Base-by-base conservation (phyloP, 2,797 vertebrate genomes). In the Benthosema pterotum region DNA sequence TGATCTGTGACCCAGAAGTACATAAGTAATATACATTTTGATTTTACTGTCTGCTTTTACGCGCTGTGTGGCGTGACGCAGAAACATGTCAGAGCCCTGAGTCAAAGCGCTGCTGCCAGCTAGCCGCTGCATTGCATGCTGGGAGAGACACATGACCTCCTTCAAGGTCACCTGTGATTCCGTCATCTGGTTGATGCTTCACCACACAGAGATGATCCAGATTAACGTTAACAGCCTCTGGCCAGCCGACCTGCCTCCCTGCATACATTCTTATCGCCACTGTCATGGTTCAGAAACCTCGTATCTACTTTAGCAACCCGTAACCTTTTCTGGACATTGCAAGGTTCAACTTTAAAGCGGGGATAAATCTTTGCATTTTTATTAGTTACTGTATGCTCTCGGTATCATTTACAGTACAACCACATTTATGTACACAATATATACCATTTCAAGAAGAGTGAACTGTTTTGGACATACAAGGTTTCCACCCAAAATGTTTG, bases 141-240 rank as follows among this genome's bases (percentile, higher is more conserved):
- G 71, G n/a, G 2, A 72, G 65, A 77, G 85, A 82, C 83, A 77
- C 13, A 12, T 38, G 16, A 79, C 81, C 85, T 81, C 57, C 18
- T 65, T 52, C 79, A 88, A 88, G 83, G 86, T 88, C 84, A 79
- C 70, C 73, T 69, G 46, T 18, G 60, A 81, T 80, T 77, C 48
- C 57, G 65, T 59, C 52, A 43, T 57, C 28, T 32, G 5, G 28
- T 32, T 7, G 28, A 7, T 18, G 69, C 69, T 15, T 70, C 61
- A 56, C 58, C 61, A 56, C 58, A 59, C 45, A 9, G 72, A 85
- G 82, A 87, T 88, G 72, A 66, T 42, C 48, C 72, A 83, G 86
- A 89, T 88, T 83, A 86, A 60, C 57, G 82, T 71, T 25, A 17
- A 60, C 57, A 5, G 67, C 73, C 67, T 25, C 74, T 9, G 55